Percentiles rank a stretch among this genome's conserved stretches.
These are phyloP conservation scores for Brachionus angularis DNA, from an alignment of 1,140 invertebrate species.

Conservation along the genomic window DNA sequence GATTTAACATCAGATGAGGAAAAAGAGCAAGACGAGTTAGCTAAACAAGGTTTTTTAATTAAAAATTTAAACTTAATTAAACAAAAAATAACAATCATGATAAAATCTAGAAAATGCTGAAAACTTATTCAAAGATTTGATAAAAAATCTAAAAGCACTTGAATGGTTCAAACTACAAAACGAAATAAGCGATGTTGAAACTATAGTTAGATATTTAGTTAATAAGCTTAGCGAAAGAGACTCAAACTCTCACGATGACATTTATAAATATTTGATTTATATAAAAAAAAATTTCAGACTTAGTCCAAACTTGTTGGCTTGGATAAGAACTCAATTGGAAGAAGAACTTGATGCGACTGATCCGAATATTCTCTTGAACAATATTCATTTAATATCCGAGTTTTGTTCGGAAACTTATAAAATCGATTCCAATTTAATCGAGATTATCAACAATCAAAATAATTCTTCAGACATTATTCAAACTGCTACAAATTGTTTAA, in stretches of 20 bases:
- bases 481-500: no score
- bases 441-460: neutral
- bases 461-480: neutral
- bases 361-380: slow-evolving; percentile 7
- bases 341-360: slow-evolving; percentile 43
- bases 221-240: slow-evolving; percentile 27
- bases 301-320: neutral
- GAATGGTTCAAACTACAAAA: slow-evolving; percentile 11
- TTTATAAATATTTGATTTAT: neutral
- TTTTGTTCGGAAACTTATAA: slow-evolving; percentile 25
- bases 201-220: slow-evolving; percentile 8
- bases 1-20: slow-evolving; percentile 24
- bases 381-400: slow-evolving; percentile 5
- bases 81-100: neutral
- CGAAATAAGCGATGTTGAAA: neutral
- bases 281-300: slow-evolving; percentile 29
- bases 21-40: neutral
- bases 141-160: neutral
- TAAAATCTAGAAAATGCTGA: neutral
- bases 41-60: neutral
- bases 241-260: slow-evolving; percentile 6
- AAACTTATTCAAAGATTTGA: slow-evolving; percentile 1
- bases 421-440: slow-evolving; percentile 2
- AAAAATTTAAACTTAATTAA: neutral
- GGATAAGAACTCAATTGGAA: slow-evolving; percentile 33